Evolutionary conservation across 2,113 vertebrate species (phyloP), one percentile per base, ranked within the genome.

Genomic region (Microtus richardsoni): DNA sequence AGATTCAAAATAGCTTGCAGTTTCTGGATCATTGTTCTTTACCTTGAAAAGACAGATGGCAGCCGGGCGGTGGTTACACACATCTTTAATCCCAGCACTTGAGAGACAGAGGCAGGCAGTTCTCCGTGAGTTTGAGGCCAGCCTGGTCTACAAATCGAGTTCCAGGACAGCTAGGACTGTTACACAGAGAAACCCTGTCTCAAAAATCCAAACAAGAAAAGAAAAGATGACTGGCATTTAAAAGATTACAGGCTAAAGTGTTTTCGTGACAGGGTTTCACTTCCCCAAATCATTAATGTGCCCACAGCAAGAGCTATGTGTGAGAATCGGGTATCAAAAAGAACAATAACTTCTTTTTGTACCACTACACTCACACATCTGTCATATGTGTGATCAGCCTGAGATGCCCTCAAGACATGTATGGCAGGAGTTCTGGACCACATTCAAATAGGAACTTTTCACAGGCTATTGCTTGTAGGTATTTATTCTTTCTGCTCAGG

Each of bases 391-490:
- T 88, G 68, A 82, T 10, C n/a, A 88, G 28, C 5, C 54, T 44
- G 60, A 92, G 36, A 22, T 87, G 4, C n/a, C 66, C 14, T 60
- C 24, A 88, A 83, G 86, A 10, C 0, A 17, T 16, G 3, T 2
- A 19, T 64, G 17, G 71, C 9, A 3, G 5, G 58, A 2, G 2
- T 89, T 78, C 6, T 28, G 49, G 33, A 22, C 84, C 33, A 24
- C 3, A 10, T n/a, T 80, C 41, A 47, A 71, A 60, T 17, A 6
- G 9, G 14, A 36, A 58, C 78, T 95, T 97, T 90, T 91, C 58
- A 74, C 68, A 85, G 78, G 93, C 86, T 94, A 96, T 92, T 96
- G 95, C 84, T 97, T 98, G 82, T 91, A 93, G 74, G 93, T 96
- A 79, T 93, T 89, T 79, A 49, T 86, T 89, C 88, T 93, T 82